Conservation (phyloP, 2,113 vertebrate species). For the Sterna hirundo region DNA sequence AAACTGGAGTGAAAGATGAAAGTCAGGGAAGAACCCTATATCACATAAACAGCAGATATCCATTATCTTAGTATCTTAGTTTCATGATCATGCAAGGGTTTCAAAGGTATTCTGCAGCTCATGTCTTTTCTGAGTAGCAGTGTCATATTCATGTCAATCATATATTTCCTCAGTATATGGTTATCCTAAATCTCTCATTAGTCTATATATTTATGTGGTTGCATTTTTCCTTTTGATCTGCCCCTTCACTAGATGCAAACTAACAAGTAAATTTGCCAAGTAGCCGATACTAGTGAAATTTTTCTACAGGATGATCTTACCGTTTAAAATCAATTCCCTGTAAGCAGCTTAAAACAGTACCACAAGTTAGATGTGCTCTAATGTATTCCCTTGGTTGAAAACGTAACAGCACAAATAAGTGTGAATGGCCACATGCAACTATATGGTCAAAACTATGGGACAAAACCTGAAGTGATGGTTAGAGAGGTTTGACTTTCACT, state of each 20-base stretch:
- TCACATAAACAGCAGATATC: not conserved
- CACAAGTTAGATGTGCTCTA: not conserved
- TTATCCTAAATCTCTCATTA: not conserved
- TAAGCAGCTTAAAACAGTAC: not conserved
- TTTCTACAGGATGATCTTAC: not conserved
- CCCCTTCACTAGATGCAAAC: not conserved
- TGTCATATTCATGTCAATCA: not conserved
- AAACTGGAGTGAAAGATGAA: not conserved
- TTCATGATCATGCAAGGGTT: not conserved
- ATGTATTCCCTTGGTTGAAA: not conserved
- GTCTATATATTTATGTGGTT: not conserved
- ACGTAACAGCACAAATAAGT: not conserved
- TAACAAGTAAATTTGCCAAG: not conserved
- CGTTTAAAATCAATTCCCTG: not conserved
- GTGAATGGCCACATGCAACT: not conserved
- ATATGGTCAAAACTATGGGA: not conserved
- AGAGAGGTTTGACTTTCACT: not conserved
- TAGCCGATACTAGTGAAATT: not conserved
- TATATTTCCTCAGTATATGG: not conserved
- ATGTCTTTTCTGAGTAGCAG: not conserved
- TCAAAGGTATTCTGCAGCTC: not conserved
- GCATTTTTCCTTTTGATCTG: not conserved
- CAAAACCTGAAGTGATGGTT: not conserved
- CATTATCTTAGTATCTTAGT: not conserved
- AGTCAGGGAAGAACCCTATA: not conserved